Conservation (phyloP, 1,140 invertebrate species). For the Agrypnia vestita region DNA sequence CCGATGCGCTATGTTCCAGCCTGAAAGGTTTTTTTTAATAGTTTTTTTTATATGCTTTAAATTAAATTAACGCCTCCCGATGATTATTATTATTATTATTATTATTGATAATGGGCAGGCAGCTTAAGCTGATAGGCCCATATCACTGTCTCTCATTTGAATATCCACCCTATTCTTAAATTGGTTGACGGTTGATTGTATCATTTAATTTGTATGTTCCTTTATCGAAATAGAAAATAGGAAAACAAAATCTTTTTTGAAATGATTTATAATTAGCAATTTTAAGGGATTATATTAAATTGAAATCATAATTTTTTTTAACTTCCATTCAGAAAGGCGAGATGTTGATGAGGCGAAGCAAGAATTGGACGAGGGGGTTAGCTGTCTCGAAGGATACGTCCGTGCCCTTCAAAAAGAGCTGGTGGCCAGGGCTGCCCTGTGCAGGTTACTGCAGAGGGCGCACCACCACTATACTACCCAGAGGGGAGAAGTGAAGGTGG, state of each 20-base stretch:
- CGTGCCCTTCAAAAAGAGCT: conserved; percentile 87
- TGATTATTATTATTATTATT: too few species aligned
- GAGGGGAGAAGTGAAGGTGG: conserved; percentile 92
- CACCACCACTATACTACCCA: conserved; percentile 92
- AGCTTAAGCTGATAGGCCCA: too few species aligned
- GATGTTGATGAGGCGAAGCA: conserved; percentile 90
- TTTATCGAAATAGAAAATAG: too few species aligned
- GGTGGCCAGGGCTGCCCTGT: conserved; percentile 82
- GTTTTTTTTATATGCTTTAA: too few species aligned
- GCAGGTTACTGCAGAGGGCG: conserved; percentile 84
- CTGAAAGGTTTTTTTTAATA: conserved; percentile 77
- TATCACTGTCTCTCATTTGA: too few species aligned
- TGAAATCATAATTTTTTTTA: conserved; percentile 16
- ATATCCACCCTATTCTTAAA: too few species aligned
- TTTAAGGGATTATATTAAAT: conserved; percentile 13
- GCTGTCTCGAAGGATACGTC: conserved; percentile 86
- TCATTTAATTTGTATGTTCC: too few species aligned
- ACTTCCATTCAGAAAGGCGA: conserved; percentile 78
- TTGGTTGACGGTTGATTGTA: too few species aligned
- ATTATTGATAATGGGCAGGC: too few species aligned
- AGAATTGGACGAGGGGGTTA: conserved; percentile 87
- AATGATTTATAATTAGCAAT: neutral
- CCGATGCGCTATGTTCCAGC: conserved; percentile 78
- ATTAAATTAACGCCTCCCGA: too few species aligned
- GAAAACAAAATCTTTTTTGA: neutral